Conservation (phyloP, 2,888 invertebrate species). For the Lasioglossum pauxillum region DNA sequence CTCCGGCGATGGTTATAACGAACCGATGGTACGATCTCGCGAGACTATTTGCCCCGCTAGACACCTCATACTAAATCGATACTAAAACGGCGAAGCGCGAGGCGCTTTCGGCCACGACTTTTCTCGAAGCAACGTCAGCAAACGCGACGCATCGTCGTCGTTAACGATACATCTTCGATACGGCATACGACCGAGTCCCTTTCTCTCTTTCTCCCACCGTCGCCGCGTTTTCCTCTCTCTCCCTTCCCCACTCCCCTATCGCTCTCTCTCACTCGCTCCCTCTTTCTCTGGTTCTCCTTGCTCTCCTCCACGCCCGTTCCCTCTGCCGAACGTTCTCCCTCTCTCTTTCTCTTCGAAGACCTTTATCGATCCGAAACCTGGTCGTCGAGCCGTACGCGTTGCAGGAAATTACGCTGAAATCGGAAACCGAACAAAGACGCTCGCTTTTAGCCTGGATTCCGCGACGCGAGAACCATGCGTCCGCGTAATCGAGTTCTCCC, state of each 20-base stretch:
- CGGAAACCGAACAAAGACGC: conserved; percentile 39
- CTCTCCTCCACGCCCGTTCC: neutral
- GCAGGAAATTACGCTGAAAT: conserved; percentile 55
- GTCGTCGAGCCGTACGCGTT: conserved; percentile 25
- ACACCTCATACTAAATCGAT: neutral
- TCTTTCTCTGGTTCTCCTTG: neutral
- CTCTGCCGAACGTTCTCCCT: neutral
- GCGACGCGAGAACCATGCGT: neutral
- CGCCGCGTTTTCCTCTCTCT: neutral
- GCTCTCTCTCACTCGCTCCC: neutral
- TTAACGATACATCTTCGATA: conserved; percentile 20
- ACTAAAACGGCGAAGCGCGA: neutral
- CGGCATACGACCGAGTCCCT: conserved; percentile 6
- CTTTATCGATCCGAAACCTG: conserved; percentile 62
- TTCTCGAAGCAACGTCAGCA: neutral
- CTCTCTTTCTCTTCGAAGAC: conserved; percentile 26
- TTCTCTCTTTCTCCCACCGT: conserved; percentile 6
- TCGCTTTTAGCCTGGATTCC: conserved; percentile 1
- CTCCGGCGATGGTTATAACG: conserved; percentile 41
- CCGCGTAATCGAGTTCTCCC: neutral
- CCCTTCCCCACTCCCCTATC: neutral
- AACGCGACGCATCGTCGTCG: neutral
- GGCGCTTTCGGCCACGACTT: neutral
- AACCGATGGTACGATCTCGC: conserved; percentile 56
- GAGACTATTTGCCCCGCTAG: neutral